phyloP scores from a whole-genome alignment of 2,113 vertebrate species.

The Edolisoma coerulescens region DNA sequence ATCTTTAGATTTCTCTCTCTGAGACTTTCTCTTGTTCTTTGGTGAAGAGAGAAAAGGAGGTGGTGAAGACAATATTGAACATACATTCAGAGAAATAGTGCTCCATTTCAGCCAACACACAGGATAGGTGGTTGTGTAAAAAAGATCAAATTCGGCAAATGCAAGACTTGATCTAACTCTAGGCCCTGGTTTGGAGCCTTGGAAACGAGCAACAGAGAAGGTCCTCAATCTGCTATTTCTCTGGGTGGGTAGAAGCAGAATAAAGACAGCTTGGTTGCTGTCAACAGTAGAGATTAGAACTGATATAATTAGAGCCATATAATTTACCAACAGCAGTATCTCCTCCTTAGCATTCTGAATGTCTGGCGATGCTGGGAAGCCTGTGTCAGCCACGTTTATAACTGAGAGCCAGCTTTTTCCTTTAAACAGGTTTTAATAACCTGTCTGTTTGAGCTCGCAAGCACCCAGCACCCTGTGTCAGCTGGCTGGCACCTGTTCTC shows the following conservation, averaged over 20 bases:
- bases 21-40: neutral
- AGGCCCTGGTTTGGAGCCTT: neutral
- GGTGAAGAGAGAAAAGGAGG: neutral
- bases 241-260: neutral
- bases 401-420: neutral
- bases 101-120: neutral
- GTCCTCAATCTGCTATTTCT: neutral
- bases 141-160: neutral
- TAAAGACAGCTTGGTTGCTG: neutral
- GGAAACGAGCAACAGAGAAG: neutral
- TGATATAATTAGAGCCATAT: neutral
- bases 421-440: neutral
- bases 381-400: neutral
- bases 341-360: neutral
- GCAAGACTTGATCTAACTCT: neutral
- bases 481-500: conserved; percentile 20
- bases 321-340: neutral
- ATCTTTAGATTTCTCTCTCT: neutral
- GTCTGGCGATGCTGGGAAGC: accelerated
- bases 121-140: neutral
- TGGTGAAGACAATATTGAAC: neutral
- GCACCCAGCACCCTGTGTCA: neutral
- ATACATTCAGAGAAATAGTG: neutral
- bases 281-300: neutral
- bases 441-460: neutral